Evolutionary conservation across 23 tunicate genomes (phyloP), one percentile per base, ranked within the genome.

Genomic region (Styela clava): DNA sequence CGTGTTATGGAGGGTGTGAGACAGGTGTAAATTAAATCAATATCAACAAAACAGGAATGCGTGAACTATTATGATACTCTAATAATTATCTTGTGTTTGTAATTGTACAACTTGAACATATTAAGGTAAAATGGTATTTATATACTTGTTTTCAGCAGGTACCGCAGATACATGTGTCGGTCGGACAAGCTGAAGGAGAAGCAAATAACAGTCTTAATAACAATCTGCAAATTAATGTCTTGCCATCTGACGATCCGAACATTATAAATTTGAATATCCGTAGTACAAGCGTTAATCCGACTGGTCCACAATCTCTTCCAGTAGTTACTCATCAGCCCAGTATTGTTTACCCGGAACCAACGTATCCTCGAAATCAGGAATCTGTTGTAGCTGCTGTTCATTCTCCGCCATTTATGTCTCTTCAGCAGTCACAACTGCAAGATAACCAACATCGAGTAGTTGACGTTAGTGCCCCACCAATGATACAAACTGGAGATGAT

Each of bases 221-320:
- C 79, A 85, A 85, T 74, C 87, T 91, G 68, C 87, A 82, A 35
- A 91, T 91, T 74, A 91, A 91, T 44, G 74, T 91, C 19, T 81
- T 91, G 5, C 97, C 97, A 19, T 91, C 97, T 31, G 87, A 85
- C 31, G 97, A 91, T 74, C 97, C 97, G 24, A 91, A 91, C 81
- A 84, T 91, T 18, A 91, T 91, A 62, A 91, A 91, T 63, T 79
- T 91, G 2, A 91, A 91, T 76, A 91, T 89, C 33, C 32, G 52
- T 1, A 79, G 74, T 56, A 64, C 77, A 23, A 83, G 69, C 29
- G 62, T 33, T 27, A 34, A 34, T 64, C 34, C 71, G 18, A 1
- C 67, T 64, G 79, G 29, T 31, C 87, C 86, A 24, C 81, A 76
- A 56, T 76, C 81, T 29, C 44, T 76, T 0, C 81, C 81, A 18